Conservation (phyloP, 53 echinoderm and acorn worm genomes). For the Paracentrotus lividus region DNA sequence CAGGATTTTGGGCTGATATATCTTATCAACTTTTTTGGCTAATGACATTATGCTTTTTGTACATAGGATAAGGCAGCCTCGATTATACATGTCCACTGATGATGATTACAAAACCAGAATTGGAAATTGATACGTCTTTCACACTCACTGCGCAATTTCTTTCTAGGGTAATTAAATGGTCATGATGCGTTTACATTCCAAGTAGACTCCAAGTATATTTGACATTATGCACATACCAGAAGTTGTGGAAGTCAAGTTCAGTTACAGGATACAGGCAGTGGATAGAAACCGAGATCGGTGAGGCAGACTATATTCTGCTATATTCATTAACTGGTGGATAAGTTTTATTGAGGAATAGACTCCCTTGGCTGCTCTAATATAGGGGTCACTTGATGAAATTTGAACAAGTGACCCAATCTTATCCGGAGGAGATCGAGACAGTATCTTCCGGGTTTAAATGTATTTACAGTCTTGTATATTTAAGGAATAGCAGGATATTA, state of each 20-base stretch:
- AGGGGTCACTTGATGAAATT: slow-evolving; percentile 7
- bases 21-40: background rate
- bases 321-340: background rate
- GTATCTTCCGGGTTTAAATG: slow-evolving; percentile 23
- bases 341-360: background rate
- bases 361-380: background rate
- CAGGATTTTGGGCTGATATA: background rate
- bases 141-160: slow-evolving; percentile 35
- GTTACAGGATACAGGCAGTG: background rate
- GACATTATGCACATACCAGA: slow-evolving; percentile 45
- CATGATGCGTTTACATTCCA: slow-evolving; percentile 31
- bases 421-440: background rate
- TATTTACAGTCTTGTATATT: background rate
- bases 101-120: slow-evolving; percentile 38
- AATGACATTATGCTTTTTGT: slow-evolving; percentile 21
- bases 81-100: slow-evolving; percentile 10
- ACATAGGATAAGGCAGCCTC: background rate
- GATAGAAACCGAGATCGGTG: background rate
- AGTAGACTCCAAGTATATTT: background rate
- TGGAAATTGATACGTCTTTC: slow-evolving; percentile 16
- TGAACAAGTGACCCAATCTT: background rate
- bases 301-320: background rate
- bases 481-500: background rate
- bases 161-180: slow-evolving; percentile 10
- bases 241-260: background rate